Evolutionary conservation across 2,113 vertebrate genomes (phyloP), one percentile per base, ranked within the genome.

Genomic region (Petromus typicus): DNA sequence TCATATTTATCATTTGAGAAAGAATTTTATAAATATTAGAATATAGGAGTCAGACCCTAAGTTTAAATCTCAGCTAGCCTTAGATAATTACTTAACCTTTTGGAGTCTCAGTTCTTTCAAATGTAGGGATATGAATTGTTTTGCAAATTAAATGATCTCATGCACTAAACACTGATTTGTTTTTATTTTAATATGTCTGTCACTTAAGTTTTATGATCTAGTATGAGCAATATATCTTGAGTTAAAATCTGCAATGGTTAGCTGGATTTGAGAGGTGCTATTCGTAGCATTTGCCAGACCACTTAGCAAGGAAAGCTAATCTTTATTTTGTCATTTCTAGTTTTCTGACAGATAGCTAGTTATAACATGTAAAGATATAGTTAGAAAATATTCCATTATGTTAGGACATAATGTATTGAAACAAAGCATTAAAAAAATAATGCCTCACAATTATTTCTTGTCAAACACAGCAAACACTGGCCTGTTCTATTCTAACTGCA

Each of bases 401-500:
- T 71, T 82, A 90, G 14, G 78, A 4, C 61, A 88, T 93, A 32
- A 7, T 23, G 10, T 95, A 61, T 64, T 96, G 69, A 97, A 96
- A 86, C 30, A 94, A 89, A 88, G 59, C 75, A 87, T 96, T 96
- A 80, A 94, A 57, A 48, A 84, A 90, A 34, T 80, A 90, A 91
- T 97, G 86, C 85, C 96, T 97, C 84, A 95, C 51, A 43, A 82
- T 97, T 86, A 94, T 91, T 92, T 94, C 59, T 78, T 91, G 82
- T 96, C 64, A 88, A 97, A 97, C 98, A 76, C 98, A 99, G 99
- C 99, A 99, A 99, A 99, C 99, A 1, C 98, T 99, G 98, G 99
- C 99, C 91, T 99, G 99, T 98, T 99, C 99, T 98, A 99, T 99
- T 98, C 98, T 99, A 94, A 99, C 99, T 1, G 99, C 99, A 22